Percentiles rank a stretch among this genome's conserved stretches.
Conservation (phyloP, 1,140 invertebrate genomes). For the Sminthurides bifidus region DNA sequence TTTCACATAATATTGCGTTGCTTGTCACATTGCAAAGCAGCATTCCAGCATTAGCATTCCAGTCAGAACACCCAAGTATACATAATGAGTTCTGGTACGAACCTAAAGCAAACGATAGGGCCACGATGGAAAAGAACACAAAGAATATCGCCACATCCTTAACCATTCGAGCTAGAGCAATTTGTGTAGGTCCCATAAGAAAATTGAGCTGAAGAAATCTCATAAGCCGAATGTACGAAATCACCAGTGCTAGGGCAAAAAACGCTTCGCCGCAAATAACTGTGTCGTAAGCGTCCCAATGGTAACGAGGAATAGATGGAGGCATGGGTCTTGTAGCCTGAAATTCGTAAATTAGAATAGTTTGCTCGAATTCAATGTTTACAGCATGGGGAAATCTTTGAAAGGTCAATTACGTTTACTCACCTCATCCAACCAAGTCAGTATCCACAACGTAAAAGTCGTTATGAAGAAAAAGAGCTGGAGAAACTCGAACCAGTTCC, state of each 20-base stretch:
- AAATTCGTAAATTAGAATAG: too few species aligned
- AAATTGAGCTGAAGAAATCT: background rate
- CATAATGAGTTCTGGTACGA: background rate
- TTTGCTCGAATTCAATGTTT: too few species aligned
- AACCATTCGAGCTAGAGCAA: background rate
- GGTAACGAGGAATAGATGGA: background rate
- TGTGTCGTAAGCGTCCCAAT: background rate
- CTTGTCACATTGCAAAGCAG: background rate
- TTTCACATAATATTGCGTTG: background rate
- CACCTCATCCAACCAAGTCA: background rate
- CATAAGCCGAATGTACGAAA: background rate
- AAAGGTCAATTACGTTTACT: background rate
- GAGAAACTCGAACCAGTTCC: constrained; percentile 1
- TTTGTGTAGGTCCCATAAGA: background rate
- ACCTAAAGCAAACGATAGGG: background rate
- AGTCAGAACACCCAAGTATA: background rate
- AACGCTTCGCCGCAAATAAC: background rate
- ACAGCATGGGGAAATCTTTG: too few species aligned
- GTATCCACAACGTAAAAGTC: background rate
- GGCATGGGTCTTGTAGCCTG: too few species aligned
- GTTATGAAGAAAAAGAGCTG: background rate
- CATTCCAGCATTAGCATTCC: background rate
- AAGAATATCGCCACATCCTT: background rate
- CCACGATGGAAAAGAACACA: background rate
- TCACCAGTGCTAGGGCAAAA: background rate